These are phyloP conservation scores for Cerastoderma edule DNA, from an alignment of 2,888 invertebrate genomes.

Conservation along the genomic window DNA sequence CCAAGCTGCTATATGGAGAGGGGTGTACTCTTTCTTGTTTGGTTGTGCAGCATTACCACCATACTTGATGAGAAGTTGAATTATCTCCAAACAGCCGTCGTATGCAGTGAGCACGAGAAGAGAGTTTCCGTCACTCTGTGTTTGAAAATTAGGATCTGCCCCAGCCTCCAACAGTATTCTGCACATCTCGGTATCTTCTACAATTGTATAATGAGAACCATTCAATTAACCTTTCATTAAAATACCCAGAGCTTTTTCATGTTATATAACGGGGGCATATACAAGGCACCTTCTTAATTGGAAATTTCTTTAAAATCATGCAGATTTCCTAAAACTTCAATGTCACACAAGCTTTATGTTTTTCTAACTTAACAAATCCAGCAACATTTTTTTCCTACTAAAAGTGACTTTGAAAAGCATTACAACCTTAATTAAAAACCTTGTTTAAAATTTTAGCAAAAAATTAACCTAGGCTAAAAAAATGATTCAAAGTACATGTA, in stretches of 20 bases:
- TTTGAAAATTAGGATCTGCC: constrained; percentile 61
- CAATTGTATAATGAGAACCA: constrained; percentile 23
- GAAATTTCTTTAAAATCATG: neutral
- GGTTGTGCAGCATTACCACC: constrained; percentile 63
- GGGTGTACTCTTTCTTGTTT: constrained; percentile 70
- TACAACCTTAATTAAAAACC: too few relatives aligned
- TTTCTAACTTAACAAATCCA: neutral
- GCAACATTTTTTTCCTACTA: too few relatives aligned
- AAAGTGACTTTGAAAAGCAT: too few relatives aligned
- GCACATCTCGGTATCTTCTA: constrained; percentile 65
- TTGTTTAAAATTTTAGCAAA: too few relatives aligned
- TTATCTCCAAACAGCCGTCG: constrained; percentile 63
- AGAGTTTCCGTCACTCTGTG: constrained; percentile 59
- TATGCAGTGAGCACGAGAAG: constrained; percentile 73
- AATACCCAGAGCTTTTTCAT: neutral
- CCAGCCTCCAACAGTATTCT: constrained; percentile 70
- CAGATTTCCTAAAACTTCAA: neutral
- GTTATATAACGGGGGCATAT: neutral
- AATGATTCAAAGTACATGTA: too few relatives aligned
- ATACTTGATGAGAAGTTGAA: constrained; percentile 64
- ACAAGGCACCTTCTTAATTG: neutral
- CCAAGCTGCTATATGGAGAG: constrained; percentile 79
- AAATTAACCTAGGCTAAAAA: too few relatives aligned
- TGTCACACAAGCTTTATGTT: neutral
- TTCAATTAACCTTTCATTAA: too few relatives aligned